Evolutionary conservation across 2,113 vertebrate species (phyloP).

Genomic region (Oceanites oceanicus): DNA sequence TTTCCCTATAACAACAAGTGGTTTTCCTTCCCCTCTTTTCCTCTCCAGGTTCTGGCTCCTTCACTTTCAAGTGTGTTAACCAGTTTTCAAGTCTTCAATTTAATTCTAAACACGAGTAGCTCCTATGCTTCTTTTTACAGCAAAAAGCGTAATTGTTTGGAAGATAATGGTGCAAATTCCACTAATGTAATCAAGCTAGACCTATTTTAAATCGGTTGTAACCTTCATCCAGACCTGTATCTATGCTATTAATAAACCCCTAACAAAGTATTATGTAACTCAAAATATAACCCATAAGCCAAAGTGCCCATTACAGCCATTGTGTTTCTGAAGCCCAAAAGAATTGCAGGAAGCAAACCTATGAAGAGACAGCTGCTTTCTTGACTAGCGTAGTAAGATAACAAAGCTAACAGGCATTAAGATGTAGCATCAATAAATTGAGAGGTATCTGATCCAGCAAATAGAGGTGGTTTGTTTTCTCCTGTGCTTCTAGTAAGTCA

Average conservation of each 20-base stretch:
- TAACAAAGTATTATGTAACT: fast-evolving
- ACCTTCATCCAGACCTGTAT: neutral
- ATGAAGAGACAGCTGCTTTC: neutral
- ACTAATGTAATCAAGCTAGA: neutral
- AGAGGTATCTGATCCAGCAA: neutral
- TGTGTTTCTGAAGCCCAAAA: neutral
- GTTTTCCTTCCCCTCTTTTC: neutral
- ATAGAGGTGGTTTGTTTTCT: fast-evolving
- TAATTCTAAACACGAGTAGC: neutral
- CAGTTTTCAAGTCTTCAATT: neutral
- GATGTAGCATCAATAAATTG: neutral
- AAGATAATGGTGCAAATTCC: neutral
- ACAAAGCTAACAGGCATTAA: neutral
- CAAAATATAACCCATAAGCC: neutral
- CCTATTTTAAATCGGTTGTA: neutral
- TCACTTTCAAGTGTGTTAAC: neutral
- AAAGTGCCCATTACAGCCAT: neutral
- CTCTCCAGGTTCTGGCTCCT: neutral
- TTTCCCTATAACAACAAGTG: neutral
- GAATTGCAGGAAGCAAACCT: neutral
- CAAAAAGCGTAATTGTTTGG: neutral
- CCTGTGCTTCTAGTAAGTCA: neutral
- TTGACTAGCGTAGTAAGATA: neutral
- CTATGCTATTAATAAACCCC: neutral
- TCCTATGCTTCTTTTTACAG: neutral